Conservation (phyloP, 2,888 invertebrate species). For the Subacronicta megacephala region DNA sequence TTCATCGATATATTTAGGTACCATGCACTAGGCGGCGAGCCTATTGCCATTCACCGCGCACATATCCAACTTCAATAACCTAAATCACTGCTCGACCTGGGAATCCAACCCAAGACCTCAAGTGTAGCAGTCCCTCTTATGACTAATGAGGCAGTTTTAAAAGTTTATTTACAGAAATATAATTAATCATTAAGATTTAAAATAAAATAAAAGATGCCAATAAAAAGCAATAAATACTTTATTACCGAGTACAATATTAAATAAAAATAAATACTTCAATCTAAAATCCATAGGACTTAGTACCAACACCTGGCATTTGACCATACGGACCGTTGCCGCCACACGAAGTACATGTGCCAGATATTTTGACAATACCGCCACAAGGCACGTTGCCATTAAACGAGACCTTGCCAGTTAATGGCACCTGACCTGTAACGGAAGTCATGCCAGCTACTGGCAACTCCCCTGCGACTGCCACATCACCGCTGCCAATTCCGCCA, state of each 20-base stretch:
- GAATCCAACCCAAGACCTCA: no score
- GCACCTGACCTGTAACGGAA: conserved; percentile 39
- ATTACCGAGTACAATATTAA: conserved; percentile 12
- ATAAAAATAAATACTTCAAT: conserved; percentile 15
- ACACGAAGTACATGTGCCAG: conserved; percentile 41
- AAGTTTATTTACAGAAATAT: no score
- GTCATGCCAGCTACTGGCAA: conserved; percentile 62
- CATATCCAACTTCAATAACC: no score
- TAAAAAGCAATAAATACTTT: conserved; percentile 9
- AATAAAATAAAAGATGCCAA: not conserved
- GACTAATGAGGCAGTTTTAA: no score
- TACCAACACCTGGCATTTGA: conserved; percentile 20
- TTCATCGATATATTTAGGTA: no score
- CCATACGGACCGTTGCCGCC: conserved; percentile 12
- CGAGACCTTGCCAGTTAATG: conserved; percentile 49
- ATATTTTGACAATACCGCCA: conserved; percentile 49
- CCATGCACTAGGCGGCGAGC: no score
- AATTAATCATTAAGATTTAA: no score
- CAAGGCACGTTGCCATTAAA: conserved; percentile 47
- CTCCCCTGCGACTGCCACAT: conserved; percentile 60
- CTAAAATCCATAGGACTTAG: conserved; percentile 32
- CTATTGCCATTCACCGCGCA: no score
- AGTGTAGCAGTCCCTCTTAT: no score
- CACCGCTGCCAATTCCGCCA: conserved; percentile 51
- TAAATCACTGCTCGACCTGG: no score